A percentile compares a stretch with the other conserved stretches of the same genome.
phyloP scores from a whole-genome alignment of 1,140 invertebrate genomes.

The Ephestia elutella region DNA sequence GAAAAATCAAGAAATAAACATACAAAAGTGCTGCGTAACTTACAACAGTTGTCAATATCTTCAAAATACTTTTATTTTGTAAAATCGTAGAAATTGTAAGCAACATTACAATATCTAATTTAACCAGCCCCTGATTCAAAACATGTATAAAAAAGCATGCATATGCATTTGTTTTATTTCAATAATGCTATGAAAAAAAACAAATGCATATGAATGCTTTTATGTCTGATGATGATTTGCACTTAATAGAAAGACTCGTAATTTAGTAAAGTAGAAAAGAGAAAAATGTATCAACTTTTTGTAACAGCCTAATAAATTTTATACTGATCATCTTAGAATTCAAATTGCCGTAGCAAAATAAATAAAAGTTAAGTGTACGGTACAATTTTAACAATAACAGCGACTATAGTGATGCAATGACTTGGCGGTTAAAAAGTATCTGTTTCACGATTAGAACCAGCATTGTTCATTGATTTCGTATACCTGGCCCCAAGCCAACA shows the following conservation, averaged over 20 bases:
- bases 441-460: slow-evolving; percentile 33
- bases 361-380: background rate
- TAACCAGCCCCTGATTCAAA: too few relatives aligned
- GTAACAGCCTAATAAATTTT: background rate
- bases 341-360: background rate
- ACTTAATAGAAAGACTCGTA: background rate
- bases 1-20: too few relatives aligned
- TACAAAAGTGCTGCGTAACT: too few relatives aligned
- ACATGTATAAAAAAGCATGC: too few relatives aligned
- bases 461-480: slow-evolving; percentile 43
- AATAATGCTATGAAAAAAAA: too few relatives aligned
- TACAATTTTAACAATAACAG: slow-evolving; percentile 23
- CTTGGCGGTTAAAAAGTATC: slow-evolving; percentile 31
- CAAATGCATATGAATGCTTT: background rate
- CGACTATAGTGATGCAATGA: slow-evolving; percentile 26
- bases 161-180: too few relatives aligned
- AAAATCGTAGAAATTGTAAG: too few relatives aligned
- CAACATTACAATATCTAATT: too few relatives aligned
- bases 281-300: background rate
- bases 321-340: background rate
- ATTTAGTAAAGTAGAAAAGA: background rate
- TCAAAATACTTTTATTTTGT: too few relatives aligned
- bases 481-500: slow-evolving; percentile 17
- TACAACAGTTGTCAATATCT: too few relatives aligned
- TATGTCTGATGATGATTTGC: background rate